A percentile compares a stretch with the other conserved stretches of the same genome.
phyloP scores from a whole-genome alignment of 2,888 invertebrate species.

The Nomada ruficornis region DNA sequence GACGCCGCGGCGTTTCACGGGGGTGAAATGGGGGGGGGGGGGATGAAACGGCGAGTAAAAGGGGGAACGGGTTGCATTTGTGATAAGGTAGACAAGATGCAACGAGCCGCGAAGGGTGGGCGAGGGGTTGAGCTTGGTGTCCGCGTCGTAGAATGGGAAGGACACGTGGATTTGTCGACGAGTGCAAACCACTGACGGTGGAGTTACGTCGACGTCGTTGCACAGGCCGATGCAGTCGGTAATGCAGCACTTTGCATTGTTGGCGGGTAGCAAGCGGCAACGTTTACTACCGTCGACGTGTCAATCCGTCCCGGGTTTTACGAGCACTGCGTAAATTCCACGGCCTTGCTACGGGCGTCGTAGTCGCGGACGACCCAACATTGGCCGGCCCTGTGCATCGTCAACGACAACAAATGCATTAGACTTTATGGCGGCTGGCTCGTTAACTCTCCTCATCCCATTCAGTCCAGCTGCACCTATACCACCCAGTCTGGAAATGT shows the following conservation, averaged over 20 bases:
- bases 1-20: conserved; percentile 20
- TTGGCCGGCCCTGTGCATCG: conserved; percentile 66
- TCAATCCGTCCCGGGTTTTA: conserved; percentile 81
- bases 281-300: conserved; percentile 80
- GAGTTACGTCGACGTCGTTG: conserved; percentile 38
- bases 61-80: conserved; percentile 10
- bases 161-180: conserved; percentile 57
- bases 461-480: conserved; percentile 32
- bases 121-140: conserved; percentile 21
- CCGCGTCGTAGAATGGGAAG: conserved; percentile 19
- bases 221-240: conserved; percentile 59
- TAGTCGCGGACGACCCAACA: conserved; percentile 51
- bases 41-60: conserved; percentile 39
- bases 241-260: conserved; percentile 79
- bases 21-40: not conserved
- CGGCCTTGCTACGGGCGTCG: conserved; percentile 61
- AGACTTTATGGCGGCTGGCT: conserved; percentile 79
- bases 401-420: conserved; percentile 79
- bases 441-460: conserved; percentile 68
- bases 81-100: conserved; percentile 52
- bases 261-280: conserved; percentile 68
- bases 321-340: conserved; percentile 79
- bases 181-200: conserved; percentile 48
- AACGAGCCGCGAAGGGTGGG: conserved; percentile 49
- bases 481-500: conserved; percentile 60